These are phyloP conservation scores for Macroglossus sobrinus DNA, from an alignment of 2,113 vertebrate genomes.

Conservation along the genomic window DNA sequence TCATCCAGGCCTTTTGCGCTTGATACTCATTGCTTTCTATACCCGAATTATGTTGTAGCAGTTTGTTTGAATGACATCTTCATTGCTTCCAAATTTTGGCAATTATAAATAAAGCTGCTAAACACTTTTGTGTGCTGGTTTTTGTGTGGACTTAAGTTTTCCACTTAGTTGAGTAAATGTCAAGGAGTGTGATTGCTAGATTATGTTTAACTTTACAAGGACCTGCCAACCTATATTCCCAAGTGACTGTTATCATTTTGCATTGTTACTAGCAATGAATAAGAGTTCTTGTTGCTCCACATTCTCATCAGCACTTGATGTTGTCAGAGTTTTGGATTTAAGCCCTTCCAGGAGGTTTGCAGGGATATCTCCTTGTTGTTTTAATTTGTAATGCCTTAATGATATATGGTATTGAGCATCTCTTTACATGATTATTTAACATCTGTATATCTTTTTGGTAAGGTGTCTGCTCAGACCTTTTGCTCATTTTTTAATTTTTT, in stretches of 20 bases:
- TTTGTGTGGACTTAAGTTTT: background rate
- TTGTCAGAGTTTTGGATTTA: background rate
- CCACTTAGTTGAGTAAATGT: constrained; percentile 28
- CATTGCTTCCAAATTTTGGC: background rate
- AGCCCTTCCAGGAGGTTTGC: background rate
- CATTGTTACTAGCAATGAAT: background rate
- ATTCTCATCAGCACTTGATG: background rate
- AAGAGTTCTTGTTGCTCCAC: background rate
- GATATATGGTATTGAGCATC: background rate
- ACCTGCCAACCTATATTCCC: background rate
- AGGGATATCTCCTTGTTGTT: background rate
- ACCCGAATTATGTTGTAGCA: background rate
- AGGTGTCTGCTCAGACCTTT: background rate
- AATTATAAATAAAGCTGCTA: background rate
- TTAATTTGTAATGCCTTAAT: background rate
- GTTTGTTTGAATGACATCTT: background rate
- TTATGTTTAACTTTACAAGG: background rate
- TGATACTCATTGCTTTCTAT: background rate
- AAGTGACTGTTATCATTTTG: background rate
- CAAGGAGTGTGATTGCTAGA: background rate
- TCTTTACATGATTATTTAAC: background rate
- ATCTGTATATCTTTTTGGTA: background rate
- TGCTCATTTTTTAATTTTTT: background rate
- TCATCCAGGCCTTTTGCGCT: background rate
- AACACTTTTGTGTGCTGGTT: background rate